A percentile compares a stretch with the other conserved stretches of the same genome.
These are phyloP conservation scores for Hemichromis elongatus DNA, from an alignment of 2,113 vertebrate species.

Conservation along the genomic window DNA sequence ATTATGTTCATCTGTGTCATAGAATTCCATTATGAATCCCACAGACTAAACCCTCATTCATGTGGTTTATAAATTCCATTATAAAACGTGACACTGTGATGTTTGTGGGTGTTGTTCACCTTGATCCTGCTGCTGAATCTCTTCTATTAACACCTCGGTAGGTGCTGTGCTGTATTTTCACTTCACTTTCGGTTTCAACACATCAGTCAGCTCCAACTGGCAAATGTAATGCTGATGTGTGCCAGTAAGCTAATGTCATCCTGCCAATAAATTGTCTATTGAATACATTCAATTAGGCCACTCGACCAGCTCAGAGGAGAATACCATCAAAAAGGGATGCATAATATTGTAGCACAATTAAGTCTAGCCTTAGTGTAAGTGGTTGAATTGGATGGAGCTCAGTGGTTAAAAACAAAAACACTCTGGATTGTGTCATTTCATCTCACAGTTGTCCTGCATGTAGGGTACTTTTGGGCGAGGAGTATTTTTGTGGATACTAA, in stretches of 20 bases:
- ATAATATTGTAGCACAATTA: neutral
- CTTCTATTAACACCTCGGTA: conserved; percentile 21
- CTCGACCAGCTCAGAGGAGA: conserved; percentile 32
- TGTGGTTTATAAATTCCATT: neutral
- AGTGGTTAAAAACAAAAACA: neutral
- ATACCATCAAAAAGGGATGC: neutral
- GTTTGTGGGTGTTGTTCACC: conserved; percentile 18
- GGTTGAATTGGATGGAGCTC: neutral
- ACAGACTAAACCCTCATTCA: neutral
- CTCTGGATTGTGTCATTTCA: neutral
- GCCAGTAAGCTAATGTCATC: conserved; percentile 28
- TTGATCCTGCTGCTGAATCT: neutral
- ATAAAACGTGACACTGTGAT: neutral
- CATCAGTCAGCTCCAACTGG: conserved; percentile 30
- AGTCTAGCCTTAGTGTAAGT: neutral
- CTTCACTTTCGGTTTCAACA: neutral
- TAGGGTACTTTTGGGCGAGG: neutral
- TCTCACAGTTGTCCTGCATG: neutral
- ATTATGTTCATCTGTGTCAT: neutral
- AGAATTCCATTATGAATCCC: neutral
- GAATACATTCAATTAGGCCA: conserved; percentile 40
- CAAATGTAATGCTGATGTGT: neutral
- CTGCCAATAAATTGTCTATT: conserved; percentile 42
- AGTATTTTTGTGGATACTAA: neutral
- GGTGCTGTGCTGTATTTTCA: conserved; percentile 10